Percentiles rank a stretch among this genome's conserved stretches.
These are phyloP conservation scores for Caenorhabditis latens DNA, from an alignment of 1,140 invertebrate species.

Conservation along the genomic window DNA sequence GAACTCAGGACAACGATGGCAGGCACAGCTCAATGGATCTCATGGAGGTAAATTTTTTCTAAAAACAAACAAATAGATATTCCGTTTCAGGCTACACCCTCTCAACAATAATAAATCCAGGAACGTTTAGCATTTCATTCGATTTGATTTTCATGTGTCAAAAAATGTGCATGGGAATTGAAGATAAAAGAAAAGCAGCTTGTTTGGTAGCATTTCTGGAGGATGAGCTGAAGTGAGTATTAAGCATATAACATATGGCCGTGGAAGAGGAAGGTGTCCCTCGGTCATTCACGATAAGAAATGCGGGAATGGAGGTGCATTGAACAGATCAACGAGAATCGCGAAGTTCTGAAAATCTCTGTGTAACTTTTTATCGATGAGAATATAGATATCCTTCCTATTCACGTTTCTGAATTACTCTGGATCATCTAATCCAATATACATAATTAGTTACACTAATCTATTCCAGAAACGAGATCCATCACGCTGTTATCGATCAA, in stretches of 20 bases:
- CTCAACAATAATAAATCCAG: not conserved
- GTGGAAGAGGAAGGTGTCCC: not conserved
- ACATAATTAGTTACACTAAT: not conserved
- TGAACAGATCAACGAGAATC: too few relatives aligned
- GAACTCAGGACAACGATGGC: not conserved
- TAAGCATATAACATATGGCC: not conserved
- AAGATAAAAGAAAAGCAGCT: not conserved
- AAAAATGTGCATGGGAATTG: not conserved
- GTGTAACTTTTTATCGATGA: too few relatives aligned
- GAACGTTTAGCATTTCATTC: not conserved
- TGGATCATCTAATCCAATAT: too few relatives aligned
- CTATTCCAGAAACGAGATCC: not conserved
- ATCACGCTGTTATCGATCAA: not conserved
- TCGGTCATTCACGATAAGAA: too few relatives aligned
- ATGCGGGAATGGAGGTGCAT: too few relatives aligned
- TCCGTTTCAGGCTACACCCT: not conserved
- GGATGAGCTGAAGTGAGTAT: not conserved
- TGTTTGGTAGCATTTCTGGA: not conserved
- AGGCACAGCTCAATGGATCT: not conserved
- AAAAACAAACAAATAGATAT: too few relatives aligned
- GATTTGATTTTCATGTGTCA: constrained; percentile 24
- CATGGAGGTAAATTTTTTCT: too few relatives aligned
- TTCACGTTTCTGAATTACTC: too few relatives aligned
- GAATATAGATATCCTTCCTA: too few relatives aligned
- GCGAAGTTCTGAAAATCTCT: too few relatives aligned